phyloP scores from a whole-genome alignment of 1,140 invertebrate genomes.

The Cyclina sinensis region DNA sequence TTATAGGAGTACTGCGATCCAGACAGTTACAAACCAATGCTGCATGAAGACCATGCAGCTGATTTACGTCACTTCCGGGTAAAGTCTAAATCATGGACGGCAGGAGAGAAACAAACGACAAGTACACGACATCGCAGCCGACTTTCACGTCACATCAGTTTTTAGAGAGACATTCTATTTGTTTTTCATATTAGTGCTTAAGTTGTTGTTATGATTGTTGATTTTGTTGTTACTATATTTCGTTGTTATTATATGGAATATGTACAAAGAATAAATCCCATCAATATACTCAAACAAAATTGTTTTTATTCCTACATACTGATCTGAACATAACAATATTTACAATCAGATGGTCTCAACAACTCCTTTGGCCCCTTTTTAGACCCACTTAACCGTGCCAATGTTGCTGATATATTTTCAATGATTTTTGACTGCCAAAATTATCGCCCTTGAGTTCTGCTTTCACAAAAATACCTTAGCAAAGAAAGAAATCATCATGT shows the following conservation, averaged over 20 bases:
- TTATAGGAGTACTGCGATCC: slow-evolving; percentile 38
- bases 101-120: slow-evolving; percentile 67
- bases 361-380: too few species aligned
- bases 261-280: background rate
- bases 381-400: too few species aligned
- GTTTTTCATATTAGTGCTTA: background rate
- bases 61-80: slow-evolving; percentile 91
- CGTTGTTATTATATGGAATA: too few species aligned
- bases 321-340: too few species aligned
- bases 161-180: background rate
- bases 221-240: background rate
- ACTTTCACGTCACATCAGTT: slow-evolving; percentile 26
- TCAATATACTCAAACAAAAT: too few species aligned
- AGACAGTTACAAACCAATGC: slow-evolving; percentile 56
- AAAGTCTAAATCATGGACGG: slow-evolving; percentile 91
- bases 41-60: slow-evolving; percentile 88
- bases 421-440: too few species aligned
- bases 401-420: too few species aligned
- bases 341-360: too few species aligned
- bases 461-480: too few species aligned
- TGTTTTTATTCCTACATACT: too few species aligned
- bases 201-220: background rate
- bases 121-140: slow-evolving; percentile 53
- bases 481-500: too few species aligned
- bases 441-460: too few species aligned